A percentile compares a stretch with the other conserved stretches of the same genome.
These are phyloP conservation scores for Phyllopteryx taeniolatus DNA, from an alignment of 2,113 vertebrate species.

Conservation along the genomic window DNA sequence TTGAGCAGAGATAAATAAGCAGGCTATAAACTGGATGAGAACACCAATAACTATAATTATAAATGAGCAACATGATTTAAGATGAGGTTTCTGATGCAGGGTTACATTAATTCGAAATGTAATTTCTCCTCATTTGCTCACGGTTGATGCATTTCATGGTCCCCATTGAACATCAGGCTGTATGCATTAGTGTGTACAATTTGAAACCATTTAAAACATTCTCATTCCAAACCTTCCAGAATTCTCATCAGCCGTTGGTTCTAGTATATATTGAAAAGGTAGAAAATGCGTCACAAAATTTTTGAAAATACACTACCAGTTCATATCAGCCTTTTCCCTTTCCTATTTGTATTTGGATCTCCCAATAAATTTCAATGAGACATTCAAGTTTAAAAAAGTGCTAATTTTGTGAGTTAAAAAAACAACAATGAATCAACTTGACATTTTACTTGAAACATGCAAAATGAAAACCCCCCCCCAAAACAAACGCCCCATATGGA, in stretches of 20 bases:
- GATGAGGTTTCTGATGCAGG: conserved; percentile 7
- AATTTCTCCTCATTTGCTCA: conserved; percentile 16
- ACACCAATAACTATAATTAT: conserved; percentile 46
- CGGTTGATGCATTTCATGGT: not conserved
- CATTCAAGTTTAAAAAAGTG: too few relatives aligned
- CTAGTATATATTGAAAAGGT: not conserved
- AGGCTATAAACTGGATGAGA: conserved; percentile 14
- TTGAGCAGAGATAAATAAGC: conserved; percentile 51
- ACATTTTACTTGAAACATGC: not conserved
- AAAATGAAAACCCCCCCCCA: not conserved
- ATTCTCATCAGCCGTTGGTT: not conserved
- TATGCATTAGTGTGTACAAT: not conserved
- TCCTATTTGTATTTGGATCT: not conserved
- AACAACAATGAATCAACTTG: not conserved
- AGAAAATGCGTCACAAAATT: not conserved
- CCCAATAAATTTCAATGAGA: not conserved
- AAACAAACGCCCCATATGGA: too few relatives aligned
- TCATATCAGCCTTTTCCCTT: not conserved
- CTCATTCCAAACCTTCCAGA: not conserved
- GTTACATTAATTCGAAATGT: conserved; percentile 18
- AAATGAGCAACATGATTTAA: conserved; percentile 28
- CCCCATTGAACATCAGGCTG: not conserved
- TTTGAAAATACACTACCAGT: not conserved
- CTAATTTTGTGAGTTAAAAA: not conserved
- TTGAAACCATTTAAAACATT: not conserved